Evolutionary conservation across 2,888 invertebrate genomes (phyloP).

Genomic region (Heterodera filipjevi): DNA sequence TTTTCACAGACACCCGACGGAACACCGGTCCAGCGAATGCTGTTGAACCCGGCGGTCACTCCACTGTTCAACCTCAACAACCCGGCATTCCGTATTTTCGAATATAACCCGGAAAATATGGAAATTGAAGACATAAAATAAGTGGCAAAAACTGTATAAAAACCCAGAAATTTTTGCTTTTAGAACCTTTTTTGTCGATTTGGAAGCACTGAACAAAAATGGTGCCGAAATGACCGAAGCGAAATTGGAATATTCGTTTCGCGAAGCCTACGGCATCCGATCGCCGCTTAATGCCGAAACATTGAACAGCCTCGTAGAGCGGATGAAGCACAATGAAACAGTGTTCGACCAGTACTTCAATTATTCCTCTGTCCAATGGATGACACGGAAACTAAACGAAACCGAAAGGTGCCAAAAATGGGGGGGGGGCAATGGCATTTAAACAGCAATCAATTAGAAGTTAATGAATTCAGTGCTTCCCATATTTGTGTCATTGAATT

Average conservation of each 20-base stretch:
- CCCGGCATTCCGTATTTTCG: slow-evolving; percentile 51
- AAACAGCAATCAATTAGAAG: too few species aligned
- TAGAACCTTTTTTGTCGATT: slow-evolving; percentile 57
- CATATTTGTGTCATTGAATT: background rate
- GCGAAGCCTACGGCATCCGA: slow-evolving; percentile 46
- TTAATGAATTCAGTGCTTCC: background rate
- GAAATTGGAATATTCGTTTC: slow-evolving; percentile 54
- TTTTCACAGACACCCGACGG: slow-evolving; percentile 64
- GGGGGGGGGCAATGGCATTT: too few species aligned
- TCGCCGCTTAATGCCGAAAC: background rate
- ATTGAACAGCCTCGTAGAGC: background rate
- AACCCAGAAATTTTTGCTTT: slow-evolving; percentile 29
- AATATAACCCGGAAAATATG: slow-evolving; percentile 26
- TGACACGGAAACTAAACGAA: background rate
- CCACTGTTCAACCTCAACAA: slow-evolving; percentile 70
- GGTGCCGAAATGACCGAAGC: slow-evolving; percentile 42
- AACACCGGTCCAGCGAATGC: slow-evolving; percentile 80
- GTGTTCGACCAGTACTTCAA: background rate
- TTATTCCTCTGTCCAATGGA: background rate
- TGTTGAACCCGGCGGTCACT: slow-evolving; percentile 86
- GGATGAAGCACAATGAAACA: background rate
- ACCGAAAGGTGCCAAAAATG: background rate
- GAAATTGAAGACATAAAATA: slow-evolving; percentile 31
- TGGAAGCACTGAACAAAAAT: slow-evolving; percentile 51
- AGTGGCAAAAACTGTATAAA: background rate